Evolutionary conservation across 2,113 vertebrate genomes (phyloP), one percentile per base, ranked within the genome.

Genomic region (Gnathonemus longibarbis): DNA sequence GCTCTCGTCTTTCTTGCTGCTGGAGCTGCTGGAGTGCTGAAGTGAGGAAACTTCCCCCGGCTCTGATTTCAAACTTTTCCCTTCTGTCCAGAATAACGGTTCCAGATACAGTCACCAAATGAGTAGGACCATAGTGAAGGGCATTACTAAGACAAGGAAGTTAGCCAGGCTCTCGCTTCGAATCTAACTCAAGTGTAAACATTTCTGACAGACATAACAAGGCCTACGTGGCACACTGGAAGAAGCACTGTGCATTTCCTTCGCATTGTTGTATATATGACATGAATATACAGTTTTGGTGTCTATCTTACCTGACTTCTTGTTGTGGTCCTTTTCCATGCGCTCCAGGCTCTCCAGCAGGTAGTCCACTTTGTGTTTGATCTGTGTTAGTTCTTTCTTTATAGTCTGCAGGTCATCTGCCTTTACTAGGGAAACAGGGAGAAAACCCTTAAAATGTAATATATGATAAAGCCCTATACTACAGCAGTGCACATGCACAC

Each of bases 281-380:
- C 35, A 80, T 13, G 17, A 85, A 42, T 9, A 85, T 85, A 85
- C 42, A 46, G 85, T 31, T 21, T n/a, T 17, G 35, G 42, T n/a
- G 56, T 83, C 13, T 17, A 83, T 4, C 48, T 0, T 92, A 95
- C 95, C 95, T 1, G 91, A 95, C 92, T 96, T 96, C 94, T 97
- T 97, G 93, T 93, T 95, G 93, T 98, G 97, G 89, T 98, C 97
- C 91, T 97, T 97, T 93, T 98, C 97, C 93, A 97, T 97, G 91
- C 96, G 96, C 92, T 97, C 97, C 93, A 98, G 95, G 93, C 93
- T 96, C 93, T 96, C 96, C 90, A 96, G 93, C 6, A 97, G 95
- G 90, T 95, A 96, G 92, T 98, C 97, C 94, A 98, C 97, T 93
- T 97, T 98, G 95, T 97, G 96, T 91, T 98, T 98, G 94, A 98